phyloP scores from a whole-genome alignment of 2,888 invertebrate species.

The Archips crataeganus region DNA sequence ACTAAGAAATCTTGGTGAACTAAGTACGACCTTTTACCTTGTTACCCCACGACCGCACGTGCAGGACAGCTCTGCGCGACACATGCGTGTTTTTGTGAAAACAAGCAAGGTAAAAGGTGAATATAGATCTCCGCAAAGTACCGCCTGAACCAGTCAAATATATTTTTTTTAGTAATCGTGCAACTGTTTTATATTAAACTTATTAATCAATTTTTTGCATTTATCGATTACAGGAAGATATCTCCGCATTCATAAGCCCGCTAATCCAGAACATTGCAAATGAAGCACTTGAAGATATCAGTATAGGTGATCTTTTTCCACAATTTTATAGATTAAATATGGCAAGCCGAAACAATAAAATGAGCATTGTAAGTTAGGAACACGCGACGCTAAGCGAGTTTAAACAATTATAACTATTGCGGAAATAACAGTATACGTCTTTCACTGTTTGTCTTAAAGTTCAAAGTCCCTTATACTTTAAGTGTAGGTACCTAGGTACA shows the following conservation, averaged over 20 bases:
- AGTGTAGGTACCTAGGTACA: no score
- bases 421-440: no score
- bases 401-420: not conserved
- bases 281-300: constrained; percentile 16
- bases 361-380: not conserved
- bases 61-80: no score
- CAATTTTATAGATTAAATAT: constrained; percentile 1
- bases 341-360: not conserved
- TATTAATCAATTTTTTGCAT: not conserved
- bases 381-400: not conserved
- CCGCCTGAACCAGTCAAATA: no score
- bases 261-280: constrained; percentile 27
- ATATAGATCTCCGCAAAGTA: no score
- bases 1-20: no score
- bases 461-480: not conserved
- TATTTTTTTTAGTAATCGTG: no score
- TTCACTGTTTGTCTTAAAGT: no score
- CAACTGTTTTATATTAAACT: not conserved
- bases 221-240: constrained; percentile 22
- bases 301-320: constrained; percentile 30
- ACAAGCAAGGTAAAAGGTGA: no score
- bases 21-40: no score
- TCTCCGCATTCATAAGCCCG: constrained; percentile 24
- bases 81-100: no score
- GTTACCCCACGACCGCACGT: no score